Conservation (phyloP, 2,113 vertebrate species). For the Rhynchopsitta pachyrhyncha region DNA sequence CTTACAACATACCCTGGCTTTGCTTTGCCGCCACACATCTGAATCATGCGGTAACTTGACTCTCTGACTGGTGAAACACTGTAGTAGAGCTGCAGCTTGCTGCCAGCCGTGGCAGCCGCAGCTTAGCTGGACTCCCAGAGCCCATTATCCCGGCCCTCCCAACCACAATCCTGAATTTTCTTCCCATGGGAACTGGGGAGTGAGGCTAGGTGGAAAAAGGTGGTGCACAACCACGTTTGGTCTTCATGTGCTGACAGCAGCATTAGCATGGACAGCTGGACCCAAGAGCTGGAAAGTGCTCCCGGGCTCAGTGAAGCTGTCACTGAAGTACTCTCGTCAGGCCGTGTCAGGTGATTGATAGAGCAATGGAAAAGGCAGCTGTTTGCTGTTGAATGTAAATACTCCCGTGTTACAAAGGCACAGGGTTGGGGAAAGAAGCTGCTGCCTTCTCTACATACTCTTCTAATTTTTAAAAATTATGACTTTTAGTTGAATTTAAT, state of each 20-base stretch:
- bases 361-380: neutral
- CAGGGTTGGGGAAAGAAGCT: neutral
- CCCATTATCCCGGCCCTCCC: neutral
- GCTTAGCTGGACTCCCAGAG: neutral
- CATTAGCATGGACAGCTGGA: rapidly evolving
- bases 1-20: neutral
- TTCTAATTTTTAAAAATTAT: neutral
- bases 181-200: rapidly evolving
- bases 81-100: neutral
- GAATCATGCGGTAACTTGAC: neutral
- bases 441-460: neutral
- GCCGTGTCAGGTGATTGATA: neutral
- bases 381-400: neutral
- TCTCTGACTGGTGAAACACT: neutral
- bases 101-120: neutral
- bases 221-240: rapidly evolving
- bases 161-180: rapidly evolving
- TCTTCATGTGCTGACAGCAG: rapidly evolving
- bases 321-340: neutral
- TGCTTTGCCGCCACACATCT: neutral
- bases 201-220: neutral
- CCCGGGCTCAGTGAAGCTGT: rapidly evolving
- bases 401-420: neutral
- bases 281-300: neutral
- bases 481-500: neutral